Evolutionary conservation across 2,797 vertebrate species (phyloP).

Genomic region (Benthosema pterotum): DNA sequence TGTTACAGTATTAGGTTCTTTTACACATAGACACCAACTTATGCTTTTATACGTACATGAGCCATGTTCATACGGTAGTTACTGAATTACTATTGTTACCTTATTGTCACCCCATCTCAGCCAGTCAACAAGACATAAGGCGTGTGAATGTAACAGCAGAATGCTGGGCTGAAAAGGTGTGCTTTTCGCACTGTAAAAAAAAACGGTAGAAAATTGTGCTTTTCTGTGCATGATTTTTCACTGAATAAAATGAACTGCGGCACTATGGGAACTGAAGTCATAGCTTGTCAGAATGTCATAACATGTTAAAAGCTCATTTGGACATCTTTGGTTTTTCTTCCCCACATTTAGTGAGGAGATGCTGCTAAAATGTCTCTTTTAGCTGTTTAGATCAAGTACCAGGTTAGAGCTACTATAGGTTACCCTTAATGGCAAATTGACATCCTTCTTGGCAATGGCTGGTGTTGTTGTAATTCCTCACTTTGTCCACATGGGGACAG

Average conservation of each 20-base stretch:
- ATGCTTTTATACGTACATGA: no score
- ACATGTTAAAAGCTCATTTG: no score
- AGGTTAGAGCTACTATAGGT: neutral
- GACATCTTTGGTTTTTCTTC: neutral
- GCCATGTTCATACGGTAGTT: no score
- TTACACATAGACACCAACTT: no score
- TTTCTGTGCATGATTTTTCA: neutral
- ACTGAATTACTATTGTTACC: no score
- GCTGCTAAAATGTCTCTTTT: conserved; percentile 6
- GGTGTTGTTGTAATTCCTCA: conserved; percentile 25
- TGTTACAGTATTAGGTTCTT: conserved; percentile 1
- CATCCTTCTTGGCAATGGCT: neutral
- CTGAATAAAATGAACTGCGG: neutral
- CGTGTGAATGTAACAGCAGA: no score
- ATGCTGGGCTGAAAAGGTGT: no score
- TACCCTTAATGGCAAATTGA: no score
- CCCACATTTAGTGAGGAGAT: neutral
- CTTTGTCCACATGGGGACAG: conserved; percentile 61
- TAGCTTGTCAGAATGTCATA: neutral
- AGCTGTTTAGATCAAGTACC: conserved; percentile 7
- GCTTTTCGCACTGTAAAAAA: no score
- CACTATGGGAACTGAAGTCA: neutral
- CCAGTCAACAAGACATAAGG: no score
- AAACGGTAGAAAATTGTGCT: no score
- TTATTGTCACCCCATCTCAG: no score